Evolutionary conservation across 1,140 invertebrate genomes (phyloP).

Genomic region (Calliphora vicina): DNA sequence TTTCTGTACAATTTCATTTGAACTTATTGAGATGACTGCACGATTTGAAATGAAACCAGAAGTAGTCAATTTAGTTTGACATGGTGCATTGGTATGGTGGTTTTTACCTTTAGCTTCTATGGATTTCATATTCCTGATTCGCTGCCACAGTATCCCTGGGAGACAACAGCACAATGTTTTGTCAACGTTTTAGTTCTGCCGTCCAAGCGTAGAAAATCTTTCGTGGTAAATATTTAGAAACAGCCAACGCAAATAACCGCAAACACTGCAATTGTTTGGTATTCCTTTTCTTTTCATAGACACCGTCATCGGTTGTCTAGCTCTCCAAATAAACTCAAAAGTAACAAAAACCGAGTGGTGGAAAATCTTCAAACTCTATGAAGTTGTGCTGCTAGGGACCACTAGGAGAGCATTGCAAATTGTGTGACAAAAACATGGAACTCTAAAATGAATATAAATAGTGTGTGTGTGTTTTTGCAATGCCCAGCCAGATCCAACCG

Average conservation of each 20-base stretch:
- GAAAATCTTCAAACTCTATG: not conserved
- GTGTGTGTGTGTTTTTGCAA: not conserved
- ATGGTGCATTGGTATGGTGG: not conserved
- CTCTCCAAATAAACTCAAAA: not conserved
- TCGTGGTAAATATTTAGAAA: conserved; percentile 29
- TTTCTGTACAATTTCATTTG: not conserved
- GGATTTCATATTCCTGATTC: too few species aligned
- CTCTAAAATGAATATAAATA: not conserved
- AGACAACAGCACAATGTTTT: conserved; percentile 24
- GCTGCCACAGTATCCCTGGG: not conserved
- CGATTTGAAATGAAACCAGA: not conserved
- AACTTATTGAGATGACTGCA: not conserved
- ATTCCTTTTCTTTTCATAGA: not conserved
- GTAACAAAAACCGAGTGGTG: not conserved
- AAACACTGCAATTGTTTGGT: not conserved
- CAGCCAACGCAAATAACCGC: not conserved
- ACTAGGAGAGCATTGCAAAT: conserved; percentile 11
- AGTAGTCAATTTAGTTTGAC: not conserved
- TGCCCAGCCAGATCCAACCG: conserved; percentile 28
- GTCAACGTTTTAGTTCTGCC: conserved; percentile 23
- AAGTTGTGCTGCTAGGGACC: not conserved
- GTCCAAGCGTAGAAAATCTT: not conserved
- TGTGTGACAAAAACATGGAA: conserved; percentile 5
- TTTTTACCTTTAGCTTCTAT: not conserved
- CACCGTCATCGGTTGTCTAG: not conserved